Evolutionary conservation across 2,888 invertebrate genomes (phyloP).

Genomic region (Ophion obscuratus): DNA sequence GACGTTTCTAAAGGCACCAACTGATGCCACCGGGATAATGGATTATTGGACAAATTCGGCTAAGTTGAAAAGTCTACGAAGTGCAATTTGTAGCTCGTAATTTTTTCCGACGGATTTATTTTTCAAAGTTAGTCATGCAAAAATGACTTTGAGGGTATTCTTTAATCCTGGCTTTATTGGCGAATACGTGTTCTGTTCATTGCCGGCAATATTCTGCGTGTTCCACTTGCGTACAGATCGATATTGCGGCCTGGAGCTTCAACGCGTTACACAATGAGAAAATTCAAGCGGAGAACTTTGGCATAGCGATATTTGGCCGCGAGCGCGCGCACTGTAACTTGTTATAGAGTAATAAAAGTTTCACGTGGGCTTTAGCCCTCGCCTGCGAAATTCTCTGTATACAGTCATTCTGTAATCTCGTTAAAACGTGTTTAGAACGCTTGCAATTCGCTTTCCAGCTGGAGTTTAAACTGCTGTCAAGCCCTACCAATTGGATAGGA

Average conservation of each 20-base stretch:
- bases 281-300: not conserved
- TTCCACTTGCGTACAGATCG: constrained; percentile 18
- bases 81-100: not conserved
- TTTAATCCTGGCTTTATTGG: constrained; percentile 26
- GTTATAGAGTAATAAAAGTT: constrained; percentile 39
- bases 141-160: not conserved
- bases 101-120: not conserved
- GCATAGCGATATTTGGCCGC: not conserved
- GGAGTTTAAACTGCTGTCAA: constrained; percentile 20
- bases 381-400: constrained; percentile 4
- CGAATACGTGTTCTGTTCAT: constrained; percentile 10
- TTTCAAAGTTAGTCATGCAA: not conserved
- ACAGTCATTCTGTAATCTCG: constrained; percentile 22
- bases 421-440: constrained; percentile 24
- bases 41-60: too few relatives aligned
- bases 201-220: not conserved
- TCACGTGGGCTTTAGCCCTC: constrained; percentile 1
- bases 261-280: constrained; percentile 29
- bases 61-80: too few relatives aligned
- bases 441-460: constrained; percentile 40
- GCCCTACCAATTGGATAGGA: not conserved
- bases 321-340: constrained; percentile 7
- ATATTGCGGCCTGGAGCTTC: constrained; percentile 37
- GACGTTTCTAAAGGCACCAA: too few relatives aligned
- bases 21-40: too few relatives aligned